Evolutionary conservation across 2,113 vertebrate genomes (phyloP).

Genomic region (Tachycineta bicolor): DNA sequence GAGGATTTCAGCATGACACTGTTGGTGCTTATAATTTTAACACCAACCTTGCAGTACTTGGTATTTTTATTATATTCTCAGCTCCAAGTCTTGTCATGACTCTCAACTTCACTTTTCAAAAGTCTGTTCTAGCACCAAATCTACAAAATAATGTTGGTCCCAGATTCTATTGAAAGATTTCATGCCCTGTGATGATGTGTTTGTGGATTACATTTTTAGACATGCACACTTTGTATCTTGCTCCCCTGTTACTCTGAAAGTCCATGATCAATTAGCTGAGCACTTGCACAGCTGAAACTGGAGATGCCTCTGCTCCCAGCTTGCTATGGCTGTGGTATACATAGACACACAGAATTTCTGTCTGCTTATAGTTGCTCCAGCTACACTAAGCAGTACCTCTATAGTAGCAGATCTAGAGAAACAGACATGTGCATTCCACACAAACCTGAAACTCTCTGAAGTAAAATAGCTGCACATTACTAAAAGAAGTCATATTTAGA

Average conservation of each 20-base stretch:
- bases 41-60: not conserved
- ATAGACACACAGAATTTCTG: too few species aligned
- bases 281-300: not conserved
- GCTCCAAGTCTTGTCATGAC: not conserved
- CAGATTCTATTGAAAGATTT: not conserved
- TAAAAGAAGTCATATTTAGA: not conserved
- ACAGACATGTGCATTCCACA: not conserved
- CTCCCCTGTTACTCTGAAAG: not conserved
- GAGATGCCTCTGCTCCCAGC: not conserved
- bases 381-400: not conserved
- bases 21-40: not conserved
- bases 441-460: not conserved
- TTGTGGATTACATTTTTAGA: not conserved
- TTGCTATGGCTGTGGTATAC: not conserved
- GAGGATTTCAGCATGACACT: not conserved
- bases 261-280: not conserved
- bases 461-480: not conserved
- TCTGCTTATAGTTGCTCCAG: not conserved
- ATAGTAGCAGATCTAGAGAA: not conserved
- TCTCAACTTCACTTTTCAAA: not conserved
- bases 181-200: rapidly evolving
- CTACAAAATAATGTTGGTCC: not conserved
- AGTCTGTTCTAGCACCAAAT: not conserved
- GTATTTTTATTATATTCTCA: not conserved
- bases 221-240: not conserved